Conservation (phyloP, 2,797 vertebrate species). For the Thaleichthys pacificus region DNA sequence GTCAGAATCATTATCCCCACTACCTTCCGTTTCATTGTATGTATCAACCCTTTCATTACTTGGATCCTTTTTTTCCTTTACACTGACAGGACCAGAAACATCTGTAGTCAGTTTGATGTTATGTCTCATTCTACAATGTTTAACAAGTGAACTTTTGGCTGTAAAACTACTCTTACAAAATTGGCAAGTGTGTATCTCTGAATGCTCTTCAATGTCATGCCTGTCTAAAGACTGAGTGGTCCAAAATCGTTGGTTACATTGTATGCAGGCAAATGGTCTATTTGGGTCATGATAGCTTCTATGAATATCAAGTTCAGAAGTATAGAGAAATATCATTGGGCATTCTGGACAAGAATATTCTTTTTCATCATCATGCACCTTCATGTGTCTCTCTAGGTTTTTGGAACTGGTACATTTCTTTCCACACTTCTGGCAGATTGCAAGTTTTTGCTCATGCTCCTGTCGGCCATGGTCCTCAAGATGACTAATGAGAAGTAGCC, state of each 20-base stretch:
- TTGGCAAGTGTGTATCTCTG: constrained; percentile 58
- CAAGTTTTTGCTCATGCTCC: constrained; percentile 65
- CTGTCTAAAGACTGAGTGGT: constrained; percentile 56
- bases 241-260: constrained; percentile 67
- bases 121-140: constrained; percentile 70
- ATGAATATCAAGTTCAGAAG: constrained; percentile 68
- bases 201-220: constrained; percentile 66
- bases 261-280: constrained; percentile 64
- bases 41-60: constrained; percentile 49
- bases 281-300: constrained; percentile 63
- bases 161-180: constrained; percentile 70
- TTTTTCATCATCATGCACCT: constrained; percentile 45
- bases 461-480: constrained; percentile 78
- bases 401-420: constrained; percentile 52
- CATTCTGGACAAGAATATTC: constrained; percentile 64
- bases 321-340: constrained; percentile 43
- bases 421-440: constrained; percentile 66
- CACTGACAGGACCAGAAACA: constrained; percentile 11
- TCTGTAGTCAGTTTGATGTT: constrained; percentile 20
- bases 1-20: constrained; percentile 69
- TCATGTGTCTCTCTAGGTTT: constrained; percentile 71
- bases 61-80: constrained; percentile 35
- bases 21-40: constrained; percentile 34
- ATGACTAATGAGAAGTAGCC: constrained; percentile 80
- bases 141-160: constrained; percentile 63